Evolutionary conservation across 2,888 invertebrate genomes (phyloP).

Genomic region (Andrena bicolor): DNA sequence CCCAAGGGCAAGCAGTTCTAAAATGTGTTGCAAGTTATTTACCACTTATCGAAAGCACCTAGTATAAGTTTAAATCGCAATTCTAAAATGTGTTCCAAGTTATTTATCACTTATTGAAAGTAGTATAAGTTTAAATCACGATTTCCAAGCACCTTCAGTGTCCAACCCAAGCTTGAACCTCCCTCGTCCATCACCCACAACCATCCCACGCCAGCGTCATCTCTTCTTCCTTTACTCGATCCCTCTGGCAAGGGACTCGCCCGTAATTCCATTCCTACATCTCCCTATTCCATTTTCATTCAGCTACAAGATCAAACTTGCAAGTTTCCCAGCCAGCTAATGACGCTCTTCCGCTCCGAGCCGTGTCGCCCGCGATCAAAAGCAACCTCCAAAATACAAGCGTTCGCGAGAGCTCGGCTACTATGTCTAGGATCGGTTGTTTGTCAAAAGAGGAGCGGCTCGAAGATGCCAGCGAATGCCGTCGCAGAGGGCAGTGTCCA

Average conservation of each 20-base stretch:
- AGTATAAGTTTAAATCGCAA: too few relatives aligned
- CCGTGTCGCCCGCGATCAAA: constrained; percentile 9
- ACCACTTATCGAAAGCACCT: too few relatives aligned
- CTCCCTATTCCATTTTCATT: not conserved
- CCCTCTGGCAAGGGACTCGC: not conserved
- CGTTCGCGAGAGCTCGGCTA: not conserved
- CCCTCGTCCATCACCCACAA: too few relatives aligned
- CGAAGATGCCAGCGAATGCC: constrained; percentile 15
- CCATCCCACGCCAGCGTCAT: not conserved
- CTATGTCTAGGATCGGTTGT: constrained; percentile 30
- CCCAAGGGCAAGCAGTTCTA: too few relatives aligned
- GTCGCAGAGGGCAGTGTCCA: not conserved
- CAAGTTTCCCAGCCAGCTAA: not conserved
- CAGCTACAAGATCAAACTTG: constrained; percentile 9
- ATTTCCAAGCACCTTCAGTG: too few relatives aligned
- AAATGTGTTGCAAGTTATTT: too few relatives aligned
- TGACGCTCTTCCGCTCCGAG: constrained; percentile 2
- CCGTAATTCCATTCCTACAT: not conserved
- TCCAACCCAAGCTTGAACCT: too few relatives aligned
- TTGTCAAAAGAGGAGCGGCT: constrained; percentile 32
- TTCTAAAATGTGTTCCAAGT: too few relatives aligned
- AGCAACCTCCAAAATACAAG: not conserved
- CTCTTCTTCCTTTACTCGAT: too few relatives aligned
- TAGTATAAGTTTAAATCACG: too few relatives aligned
- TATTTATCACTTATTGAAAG: too few relatives aligned